Evolutionary conservation across 2,888 invertebrate species (phyloP).

Genomic region (Papilio protenor): DNA sequence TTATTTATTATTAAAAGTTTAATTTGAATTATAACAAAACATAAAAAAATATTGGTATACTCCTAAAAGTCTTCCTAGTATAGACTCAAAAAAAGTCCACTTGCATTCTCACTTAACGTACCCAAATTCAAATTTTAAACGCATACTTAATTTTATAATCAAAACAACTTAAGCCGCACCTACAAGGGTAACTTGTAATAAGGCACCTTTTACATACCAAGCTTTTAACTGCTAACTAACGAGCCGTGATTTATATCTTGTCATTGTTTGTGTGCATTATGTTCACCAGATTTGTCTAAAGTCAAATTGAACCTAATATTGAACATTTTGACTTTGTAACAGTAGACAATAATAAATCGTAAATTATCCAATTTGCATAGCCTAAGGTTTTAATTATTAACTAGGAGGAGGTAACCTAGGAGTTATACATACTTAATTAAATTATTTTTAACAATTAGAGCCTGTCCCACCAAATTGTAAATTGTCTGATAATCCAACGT

Average conservation of each 20-base stretch:
- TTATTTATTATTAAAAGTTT: too few relatives aligned
- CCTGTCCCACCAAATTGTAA: too few relatives aligned
- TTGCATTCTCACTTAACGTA: background rate
- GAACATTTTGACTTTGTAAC: too few relatives aligned
- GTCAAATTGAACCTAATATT: slow-evolving; percentile 48
- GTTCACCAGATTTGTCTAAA: slow-evolving; percentile 54
- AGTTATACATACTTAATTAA: background rate
- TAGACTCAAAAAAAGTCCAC: background rate
- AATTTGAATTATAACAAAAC: too few relatives aligned
- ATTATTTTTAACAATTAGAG: background rate
- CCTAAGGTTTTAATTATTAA: background rate
- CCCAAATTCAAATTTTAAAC: background rate
- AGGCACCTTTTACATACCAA: slow-evolving; percentile 33
- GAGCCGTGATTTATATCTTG: slow-evolving; percentile 55
- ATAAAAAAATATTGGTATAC: too few relatives aligned
- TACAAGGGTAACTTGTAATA: slow-evolving; percentile 21
- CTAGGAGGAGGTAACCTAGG: background rate
- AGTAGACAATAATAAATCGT: too few relatives aligned
- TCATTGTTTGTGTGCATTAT: slow-evolving; percentile 53
- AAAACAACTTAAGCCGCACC: slow-evolving; percentile 17
- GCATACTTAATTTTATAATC: background rate
- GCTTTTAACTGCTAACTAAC: slow-evolving; percentile 50
- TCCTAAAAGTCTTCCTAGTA: too few relatives aligned
- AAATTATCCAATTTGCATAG: background rate
- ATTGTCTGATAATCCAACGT: too few relatives aligned